Evolutionary conservation across 2,888 invertebrate species (phyloP), one percentile per base, ranked within the genome.

Genomic region (Eupeodes latifasciatus): DNA sequence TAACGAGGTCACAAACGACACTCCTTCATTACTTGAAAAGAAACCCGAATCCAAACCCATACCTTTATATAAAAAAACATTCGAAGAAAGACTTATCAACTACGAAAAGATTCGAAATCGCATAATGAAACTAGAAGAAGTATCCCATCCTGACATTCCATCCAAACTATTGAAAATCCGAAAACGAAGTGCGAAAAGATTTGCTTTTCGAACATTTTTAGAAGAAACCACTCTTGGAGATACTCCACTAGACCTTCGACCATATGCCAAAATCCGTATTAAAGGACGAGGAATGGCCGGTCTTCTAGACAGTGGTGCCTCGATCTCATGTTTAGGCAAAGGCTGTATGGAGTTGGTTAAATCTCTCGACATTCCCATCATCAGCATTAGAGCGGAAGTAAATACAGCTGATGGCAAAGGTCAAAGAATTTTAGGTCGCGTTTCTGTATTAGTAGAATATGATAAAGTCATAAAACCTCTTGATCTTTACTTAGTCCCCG

Each of bases 251-350:
- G 61, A 61, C 27, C 6, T 40, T 6, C 36, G 40, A n/a, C 61
- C 36, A 40, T 61, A 40, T 40, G 61, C 61, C n/a, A 61, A 61
- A 61, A n/a, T 61, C n/a, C n/a, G 5, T 4, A 36, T 36, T 40
- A 61, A 61, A 40, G 61, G 40, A 40, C 36, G 61, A 61, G 61
- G 61, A 61, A 61, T 61, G 34, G 59, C 59, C 16, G 76, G 76
- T 14, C 27, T 76, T 9, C 55, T 76, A 5, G 64, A 76, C 4
- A 76, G 76, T 14, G 76, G 19, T 11, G 75, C 75, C 3, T 75
- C 75, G 7, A 62, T 75, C 3, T 75, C 53, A 7, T 75, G 75
- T 19, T 19, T 77, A 14, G 34, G 66, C n/a, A 66, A 77, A 66
- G 55, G 47, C 9, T 77, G 66, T 12, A 40, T 75, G 36, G 62